Evolutionary conservation across 2,797 vertebrate species (phyloP).

Genomic region (Pagetopsis macropterus): DNA sequence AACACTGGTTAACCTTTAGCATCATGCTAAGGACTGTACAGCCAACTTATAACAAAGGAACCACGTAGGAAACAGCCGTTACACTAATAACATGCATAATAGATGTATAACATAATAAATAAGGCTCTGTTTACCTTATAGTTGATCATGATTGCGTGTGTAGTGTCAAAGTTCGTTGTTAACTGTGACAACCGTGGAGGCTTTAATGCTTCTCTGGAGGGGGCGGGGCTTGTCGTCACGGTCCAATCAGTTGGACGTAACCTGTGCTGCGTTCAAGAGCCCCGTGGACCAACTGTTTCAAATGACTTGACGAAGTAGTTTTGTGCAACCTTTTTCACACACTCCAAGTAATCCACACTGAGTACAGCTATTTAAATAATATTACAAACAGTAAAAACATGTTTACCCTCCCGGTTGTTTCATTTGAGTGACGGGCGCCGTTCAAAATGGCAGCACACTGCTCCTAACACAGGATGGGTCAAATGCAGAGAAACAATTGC

Average conservation of each 20-base stretch:
- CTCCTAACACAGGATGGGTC: too few relatives aligned
- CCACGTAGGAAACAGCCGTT: rapidly evolving
- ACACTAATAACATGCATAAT: rapidly evolving
- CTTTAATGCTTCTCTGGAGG: rapidly evolving
- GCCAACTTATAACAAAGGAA: not conserved
- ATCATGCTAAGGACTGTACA: too few relatives aligned
- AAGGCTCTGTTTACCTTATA: slow-evolving; percentile 65
- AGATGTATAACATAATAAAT: rapidly evolving
- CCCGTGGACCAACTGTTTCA: rapidly evolving
- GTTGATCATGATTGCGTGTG: slow-evolving; percentile 69
- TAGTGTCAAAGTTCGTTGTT: not conserved
- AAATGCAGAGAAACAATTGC: too few relatives aligned
- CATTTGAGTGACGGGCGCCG: too few relatives aligned
- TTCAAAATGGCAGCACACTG: too few relatives aligned
- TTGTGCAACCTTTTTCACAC: too few relatives aligned
- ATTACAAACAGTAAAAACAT: too few relatives aligned
- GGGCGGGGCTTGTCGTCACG: slow-evolving; percentile 24
- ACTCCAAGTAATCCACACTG: too few relatives aligned
- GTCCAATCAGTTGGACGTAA: slow-evolving; percentile 9
- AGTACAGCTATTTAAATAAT: too few relatives aligned
- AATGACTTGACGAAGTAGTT: too few relatives aligned
- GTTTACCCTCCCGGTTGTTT: too few relatives aligned
- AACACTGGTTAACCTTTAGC: not conserved
- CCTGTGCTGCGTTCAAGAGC: slow-evolving; percentile 17
- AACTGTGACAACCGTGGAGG: rapidly evolving